phyloP scores from a whole-genome alignment of 2,888 invertebrate genomes.

The Ptychoptera contaminata region DNA sequence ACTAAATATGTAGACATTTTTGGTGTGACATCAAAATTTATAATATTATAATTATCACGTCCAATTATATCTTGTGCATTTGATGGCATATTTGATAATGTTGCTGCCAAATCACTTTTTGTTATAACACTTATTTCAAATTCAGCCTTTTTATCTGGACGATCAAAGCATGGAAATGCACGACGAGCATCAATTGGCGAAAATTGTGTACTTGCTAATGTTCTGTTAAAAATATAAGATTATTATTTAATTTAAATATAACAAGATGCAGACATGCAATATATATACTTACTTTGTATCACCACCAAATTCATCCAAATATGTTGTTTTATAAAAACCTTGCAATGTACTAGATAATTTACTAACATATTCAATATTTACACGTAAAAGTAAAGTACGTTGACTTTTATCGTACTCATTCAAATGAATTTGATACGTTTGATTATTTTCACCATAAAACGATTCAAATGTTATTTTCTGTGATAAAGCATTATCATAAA shows the following conservation, averaged over 20 bases:
- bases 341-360: slow-evolving; percentile 37
- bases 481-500: no score
- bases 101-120: slow-evolving; percentile 30
- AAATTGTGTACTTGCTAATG: slow-evolving; percentile 66
- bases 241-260: no score
- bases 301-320: slow-evolving; percentile 26
- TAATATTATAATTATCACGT: no score
- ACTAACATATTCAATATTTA: slow-evolving; percentile 37
- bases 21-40: slow-evolving; percentile 39
- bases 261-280: not conserved
- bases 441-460: slow-evolving; percentile 20
- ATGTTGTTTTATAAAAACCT: slow-evolving; percentile 37
- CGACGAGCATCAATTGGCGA: slow-evolving; percentile 62
- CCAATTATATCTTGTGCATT: no score
- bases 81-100: slow-evolving; percentile 48
- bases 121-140: slow-evolving; percentile 54
- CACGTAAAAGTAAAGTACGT: slow-evolving; percentile 28
- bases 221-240: slow-evolving; percentile 33
- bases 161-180: slow-evolving; percentile 81
- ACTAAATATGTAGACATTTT: slow-evolving; percentile 64
- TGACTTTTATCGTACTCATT: slow-evolving; percentile 11
- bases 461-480: not conserved
- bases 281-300: slow-evolving; percentile 26
- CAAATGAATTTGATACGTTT: slow-evolving; percentile 22
- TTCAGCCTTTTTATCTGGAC: slow-evolving; percentile 63